phyloP scores from a whole-genome alignment of 2,797 vertebrate species.

The Myioborus melanocephalus region DNA sequence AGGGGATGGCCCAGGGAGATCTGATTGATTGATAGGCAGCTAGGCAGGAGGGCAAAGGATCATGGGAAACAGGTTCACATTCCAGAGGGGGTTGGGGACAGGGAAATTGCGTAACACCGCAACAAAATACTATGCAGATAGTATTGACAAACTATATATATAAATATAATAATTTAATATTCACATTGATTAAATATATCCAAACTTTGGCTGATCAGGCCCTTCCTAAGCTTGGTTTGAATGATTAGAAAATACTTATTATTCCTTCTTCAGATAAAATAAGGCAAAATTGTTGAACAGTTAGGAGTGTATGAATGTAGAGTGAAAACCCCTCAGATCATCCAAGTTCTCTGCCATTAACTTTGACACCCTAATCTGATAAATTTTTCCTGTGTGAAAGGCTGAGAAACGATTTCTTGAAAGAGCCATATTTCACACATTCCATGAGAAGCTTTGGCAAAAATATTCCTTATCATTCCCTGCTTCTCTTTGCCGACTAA shows the following conservation, averaged over 20 bases:
- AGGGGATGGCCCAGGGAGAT: too few relatives aligned
- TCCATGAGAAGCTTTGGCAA: not conserved
- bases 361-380: not conserved
- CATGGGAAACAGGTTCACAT: too few relatives aligned
- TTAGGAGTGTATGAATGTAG: not conserved
- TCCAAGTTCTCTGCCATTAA: not conserved
- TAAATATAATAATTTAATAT: conserved; percentile 7
- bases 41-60: too few relatives aligned
- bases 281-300: not conserved
- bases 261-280: not conserved
- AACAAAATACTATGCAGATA: not conserved
- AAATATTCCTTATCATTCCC: not conserved
- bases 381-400: not conserved
- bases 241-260: not conserved
- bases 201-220: not conserved
- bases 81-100: too few relatives aligned
- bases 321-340: not conserved
- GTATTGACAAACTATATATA: not conserved
- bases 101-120: too few relatives aligned
- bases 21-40: too few relatives aligned
- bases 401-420: not conserved
- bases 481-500: not conserved
- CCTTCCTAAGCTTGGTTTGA: not conserved
- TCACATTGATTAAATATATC: conserved; percentile 27
- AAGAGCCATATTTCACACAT: not conserved